Base-by-base conservation (phyloP, 2,888 invertebrate genomes). In the Dermolepida albohirtum region DNA sequence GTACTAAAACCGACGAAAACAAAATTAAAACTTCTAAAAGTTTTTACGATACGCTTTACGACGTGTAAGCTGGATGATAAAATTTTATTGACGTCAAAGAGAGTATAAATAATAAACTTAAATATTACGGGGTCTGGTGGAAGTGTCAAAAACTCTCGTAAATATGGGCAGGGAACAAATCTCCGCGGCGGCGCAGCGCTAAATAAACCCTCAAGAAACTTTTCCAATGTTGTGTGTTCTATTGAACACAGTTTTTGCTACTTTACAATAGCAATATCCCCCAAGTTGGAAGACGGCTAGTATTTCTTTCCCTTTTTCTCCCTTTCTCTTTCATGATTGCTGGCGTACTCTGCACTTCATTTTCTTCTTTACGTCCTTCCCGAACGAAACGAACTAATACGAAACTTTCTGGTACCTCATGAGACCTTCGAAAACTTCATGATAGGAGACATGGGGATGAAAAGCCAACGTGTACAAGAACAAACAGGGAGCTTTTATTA, bases 121-220 rank as follows among this genome's bases (percentile, higher is more conserved):
- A 57, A 50, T 64, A 64, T 64, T 59, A 59, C 64, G 64, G 64
- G 43, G 52, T 54, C 52, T 43, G 40, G 47, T 40, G 51, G 49
- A 67, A 67, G 63, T 67, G 63, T 64, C 67, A 63, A 54, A 66
- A 67, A 67, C 67, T 67, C 63, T 67, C 67, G 67, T 67, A 67
- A 67, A 67, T 67, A 66, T 29, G 29, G 27, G 14, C 44, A 44
- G 22, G 16, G 49, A 43, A 54, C 52, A 64, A 43, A 64, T 64
- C 64, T 64, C 64, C 43, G 39, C 17, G 14, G 29, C 17, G 29
- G 7, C 16, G 10, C 5, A 40, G 57, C 43, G 55, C 66, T 57
- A 57, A 57, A 66, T 66, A 49, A 57, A 55, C 49, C 55, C 66
- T 66, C 27, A 29, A 27, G 44, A 57, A 66, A 66, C 66, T 66